Percentiles rank a stretch among this genome's conserved stretches.
Evolutionary conservation across 2,113 vertebrate genomes (phyloP).

Genomic region (Urocitellus parryii): DNA sequence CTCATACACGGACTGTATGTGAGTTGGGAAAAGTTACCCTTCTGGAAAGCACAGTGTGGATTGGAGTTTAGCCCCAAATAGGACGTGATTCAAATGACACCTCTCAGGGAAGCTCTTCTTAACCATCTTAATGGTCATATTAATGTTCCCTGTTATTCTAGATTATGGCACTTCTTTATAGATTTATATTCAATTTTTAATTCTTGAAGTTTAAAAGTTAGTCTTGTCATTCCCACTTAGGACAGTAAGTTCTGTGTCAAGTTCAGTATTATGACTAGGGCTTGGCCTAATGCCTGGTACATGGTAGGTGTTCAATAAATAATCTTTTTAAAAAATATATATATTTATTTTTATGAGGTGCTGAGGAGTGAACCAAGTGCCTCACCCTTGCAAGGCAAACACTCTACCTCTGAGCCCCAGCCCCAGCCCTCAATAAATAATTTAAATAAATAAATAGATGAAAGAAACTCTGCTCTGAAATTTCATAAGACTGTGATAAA

Average conservation of each 20-base stretch:
- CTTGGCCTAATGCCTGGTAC: background rate
- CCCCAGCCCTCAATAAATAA: background rate
- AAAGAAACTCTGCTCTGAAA: slow-evolving; percentile 18
- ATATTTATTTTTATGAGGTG: too few species aligned
- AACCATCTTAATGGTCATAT: background rate
- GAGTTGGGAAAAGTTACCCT: background rate
- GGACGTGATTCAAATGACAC: background rate
- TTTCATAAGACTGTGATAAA: slow-evolving; percentile 9
- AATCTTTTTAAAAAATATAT: background rate
- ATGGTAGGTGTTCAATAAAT: background rate
- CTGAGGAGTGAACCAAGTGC: too few species aligned
- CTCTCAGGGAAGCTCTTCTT: background rate
- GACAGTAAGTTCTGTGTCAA: slow-evolving; percentile 4
- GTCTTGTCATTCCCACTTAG: background rate
- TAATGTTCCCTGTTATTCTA: background rate
- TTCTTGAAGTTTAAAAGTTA: slow-evolving; percentile 3
- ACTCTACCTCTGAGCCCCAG: too few species aligned
- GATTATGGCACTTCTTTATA: background rate
- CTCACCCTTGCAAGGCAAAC: too few species aligned
- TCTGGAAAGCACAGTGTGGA: background rate
- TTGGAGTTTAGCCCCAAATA: background rate
- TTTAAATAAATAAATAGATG: background rate
- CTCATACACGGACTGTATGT: background rate
- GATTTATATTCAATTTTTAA: slow-evolving; percentile 3
- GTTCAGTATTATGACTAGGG: background rate